Evolutionary conservation across 2,888 invertebrate genomes (phyloP), one percentile per base, ranked within the genome.

Genomic region (Zygothrica quintamaculata): DNA sequence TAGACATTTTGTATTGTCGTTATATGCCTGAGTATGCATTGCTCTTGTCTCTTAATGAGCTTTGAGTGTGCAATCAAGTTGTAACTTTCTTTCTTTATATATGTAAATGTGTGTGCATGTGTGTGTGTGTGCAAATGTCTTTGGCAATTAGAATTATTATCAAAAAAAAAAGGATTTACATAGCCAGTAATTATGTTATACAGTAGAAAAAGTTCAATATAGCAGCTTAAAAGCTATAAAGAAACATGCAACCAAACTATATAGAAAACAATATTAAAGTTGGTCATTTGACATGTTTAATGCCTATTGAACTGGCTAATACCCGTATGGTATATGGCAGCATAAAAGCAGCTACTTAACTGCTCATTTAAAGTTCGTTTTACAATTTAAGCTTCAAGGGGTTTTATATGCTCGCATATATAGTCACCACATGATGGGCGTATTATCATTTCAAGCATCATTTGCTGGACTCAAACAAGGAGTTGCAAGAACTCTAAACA

Each of bases 401-500:
- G 22, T 9, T 25, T 31, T 22, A 22, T 22, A 22, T 22, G 18
- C 3, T 22, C 18, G 2, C 18, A 22, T 42, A 3, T n/a, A 26
- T 25, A 11, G 31, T 12, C 43, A 40, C 39, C 39, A 22, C 56
- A 48, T 13, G 40, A 50, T 34, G 59, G 31, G 39, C 18, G 34
- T 52, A 74, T 67, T 58, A 58, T 55, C 58, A 55, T 77, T 81
- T 61, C 71, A 79, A 61, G 85, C 67, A 46, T 47, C 78, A 84
- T 81, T 79, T 61, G 53, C 53, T 25, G 48, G 60, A 67, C 74
- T 77, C 18, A 5, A 52, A 58, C 65, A 5, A 29, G 29, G 31
- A 31, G 3, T 3, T n/a, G 66, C 72, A 72, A 48, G 61, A 43
- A 58, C 74, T 60, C 56, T 31, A 8, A 26, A 5, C n/a, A 25